Evolutionary conservation across 2,113 vertebrate species (phyloP), one percentile per base, ranked within the genome.

Genomic region (Esox niger): DNA sequence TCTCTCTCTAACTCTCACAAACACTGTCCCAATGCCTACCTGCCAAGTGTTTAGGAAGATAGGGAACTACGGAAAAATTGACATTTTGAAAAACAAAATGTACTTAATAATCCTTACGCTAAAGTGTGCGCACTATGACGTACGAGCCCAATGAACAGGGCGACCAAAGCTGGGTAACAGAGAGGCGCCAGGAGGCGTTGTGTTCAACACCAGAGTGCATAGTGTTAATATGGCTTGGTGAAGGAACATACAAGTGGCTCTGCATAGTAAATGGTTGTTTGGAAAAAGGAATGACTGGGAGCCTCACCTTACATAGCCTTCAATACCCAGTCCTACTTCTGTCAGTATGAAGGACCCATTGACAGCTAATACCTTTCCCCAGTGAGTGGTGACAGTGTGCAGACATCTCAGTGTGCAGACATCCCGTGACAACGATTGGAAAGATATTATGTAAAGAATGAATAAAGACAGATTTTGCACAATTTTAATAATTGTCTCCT

Each of bases 391-490:
- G 46, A 73, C 35, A 47, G 35, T 27, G 21, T 49, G 52, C 35
- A 25, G 62, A 55, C 23, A 62, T 55, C n/a, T n/a, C 35, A 47
- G 35, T 27, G 21, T 49, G 52, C 35, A 25, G 62, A 55, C 23
- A 62, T 55, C n/a, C n/a, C n/a, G n/a, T n/a, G n/a, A 84, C 62
- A 59, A 81, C 54, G 67, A 70, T 75, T n/a, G 75, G 74, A 74
- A 76, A 77, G 72, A 84, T 56, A 62, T 17, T 25, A 80, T 76
- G 71, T 74, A 73, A 68, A 76, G 70, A 71, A 62, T 66, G 56
- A 90, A 90, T 90, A 91, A 90, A 90, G 78, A 80, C 76, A 81
- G 84, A 85, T 89, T 91, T 91, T 91, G 89, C 89, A 92, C 89
- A 91, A 85, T 91, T 90, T 85, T 90, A 88, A 55, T 79, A 64